Conservation (phyloP, 2,888 invertebrate genomes). For the Spatulosminthurus flaviceps region DNA sequence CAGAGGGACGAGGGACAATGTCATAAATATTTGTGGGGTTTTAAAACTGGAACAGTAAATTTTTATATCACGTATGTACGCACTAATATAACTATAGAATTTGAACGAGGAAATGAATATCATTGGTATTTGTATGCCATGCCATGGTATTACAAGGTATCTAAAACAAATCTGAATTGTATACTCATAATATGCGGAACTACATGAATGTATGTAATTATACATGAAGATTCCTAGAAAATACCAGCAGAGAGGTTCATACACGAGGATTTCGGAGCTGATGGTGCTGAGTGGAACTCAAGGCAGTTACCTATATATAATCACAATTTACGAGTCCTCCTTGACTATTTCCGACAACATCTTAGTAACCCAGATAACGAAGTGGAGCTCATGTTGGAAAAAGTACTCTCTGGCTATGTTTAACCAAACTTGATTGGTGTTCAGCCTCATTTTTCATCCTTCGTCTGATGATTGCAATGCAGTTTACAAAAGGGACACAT, state of each 20-base stretch:
- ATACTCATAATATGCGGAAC: too few relatives aligned
- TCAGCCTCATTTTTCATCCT: conserved; percentile 38
- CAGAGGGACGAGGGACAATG: too few relatives aligned
- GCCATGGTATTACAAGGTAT: too few relatives aligned
- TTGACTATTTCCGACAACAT: conserved; percentile 50
- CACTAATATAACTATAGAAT: too few relatives aligned
- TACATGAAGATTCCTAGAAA: not conserved
- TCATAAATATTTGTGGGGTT: too few relatives aligned
- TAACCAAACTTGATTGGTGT: conserved; percentile 7
- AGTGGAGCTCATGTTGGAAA: conserved; percentile 15
- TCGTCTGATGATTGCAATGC: conserved; percentile 34
- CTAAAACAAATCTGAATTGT: too few relatives aligned
- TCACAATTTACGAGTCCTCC: conserved; percentile 35
- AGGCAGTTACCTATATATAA: conserved; percentile 10
- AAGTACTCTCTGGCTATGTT: not conserved
- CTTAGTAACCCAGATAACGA: conserved; percentile 49
- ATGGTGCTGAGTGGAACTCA: conserved; percentile 22
- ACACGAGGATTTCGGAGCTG: conserved; percentile 15
- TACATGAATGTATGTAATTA: not conserved
- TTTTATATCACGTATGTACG: too few relatives aligned
- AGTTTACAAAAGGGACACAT: conserved; percentile 20
- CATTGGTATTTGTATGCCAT: too few relatives aligned
- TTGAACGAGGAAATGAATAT: too few relatives aligned
- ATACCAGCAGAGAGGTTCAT: too few relatives aligned
- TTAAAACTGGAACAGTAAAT: too few relatives aligned